Percentiles rank a stretch among this genome's conserved stretches.
Evolutionary conservation across 2,113 vertebrate species (phyloP).

Genomic region (Oenanthe melanoleuca): DNA sequence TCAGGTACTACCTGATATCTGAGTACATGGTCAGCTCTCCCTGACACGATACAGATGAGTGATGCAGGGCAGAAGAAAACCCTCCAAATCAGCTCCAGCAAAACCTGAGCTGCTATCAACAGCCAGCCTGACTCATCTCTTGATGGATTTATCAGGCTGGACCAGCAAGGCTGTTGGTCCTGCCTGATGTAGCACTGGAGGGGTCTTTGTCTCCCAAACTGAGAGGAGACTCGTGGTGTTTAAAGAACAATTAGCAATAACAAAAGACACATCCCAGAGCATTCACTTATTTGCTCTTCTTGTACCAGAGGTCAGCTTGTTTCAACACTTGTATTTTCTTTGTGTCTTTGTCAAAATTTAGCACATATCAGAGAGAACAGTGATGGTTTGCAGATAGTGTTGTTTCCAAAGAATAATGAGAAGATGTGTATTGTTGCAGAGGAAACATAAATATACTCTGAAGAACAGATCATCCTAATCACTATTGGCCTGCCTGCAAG

Average conservation of each 20-base stretch:
- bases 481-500: background rate
- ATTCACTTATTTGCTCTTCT: background rate
- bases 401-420: background rate
- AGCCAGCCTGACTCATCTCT: background rate
- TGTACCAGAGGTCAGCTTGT: background rate
- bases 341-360: background rate
- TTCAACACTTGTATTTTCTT: accelerated
- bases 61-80: background rate
- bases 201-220: background rate
- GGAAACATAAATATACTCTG: background rate
- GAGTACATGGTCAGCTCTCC: background rate
- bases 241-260: background rate
- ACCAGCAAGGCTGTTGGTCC: background rate
- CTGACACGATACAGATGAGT: background rate
- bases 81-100: background rate
- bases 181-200: background rate
- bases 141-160: background rate
- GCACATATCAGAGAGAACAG: background rate
- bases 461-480: background rate
- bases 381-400: background rate
- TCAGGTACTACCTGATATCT: background rate
- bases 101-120: background rate
- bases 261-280: background rate
- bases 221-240: background rate
- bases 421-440: background rate